phyloP scores from a whole-genome alignment of 2,888 invertebrate species.

The Drosophila meridionalis region DNA sequence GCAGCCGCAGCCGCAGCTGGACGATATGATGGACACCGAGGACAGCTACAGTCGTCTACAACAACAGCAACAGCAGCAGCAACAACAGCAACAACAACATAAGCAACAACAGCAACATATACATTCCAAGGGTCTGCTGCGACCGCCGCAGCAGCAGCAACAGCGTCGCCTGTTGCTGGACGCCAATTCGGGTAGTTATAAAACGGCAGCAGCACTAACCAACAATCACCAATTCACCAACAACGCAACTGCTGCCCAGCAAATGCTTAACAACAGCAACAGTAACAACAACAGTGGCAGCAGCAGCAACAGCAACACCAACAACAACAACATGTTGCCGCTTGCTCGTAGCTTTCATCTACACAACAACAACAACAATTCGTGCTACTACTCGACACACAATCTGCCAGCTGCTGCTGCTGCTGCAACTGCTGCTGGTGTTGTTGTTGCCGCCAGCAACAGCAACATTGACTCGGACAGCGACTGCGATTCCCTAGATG shows the following conservation, averaged over 20 bases:
- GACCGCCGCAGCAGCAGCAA: slow-evolving; percentile 68
- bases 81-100: slow-evolving; percentile 54
- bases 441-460: slow-evolving; percentile 31
- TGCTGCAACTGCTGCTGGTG: slow-evolving; percentile 29
- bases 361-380: slow-evolving; percentile 56
- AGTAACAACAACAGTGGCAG: slow-evolving; percentile 1
- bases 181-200: slow-evolving; percentile 84
- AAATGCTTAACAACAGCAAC: slow-evolving; percentile 33
- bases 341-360: slow-evolving; percentile 44
- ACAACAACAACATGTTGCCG: slow-evolving; percentile 31
- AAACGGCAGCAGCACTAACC: slow-evolving; percentile 47
- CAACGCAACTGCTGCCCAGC: slow-evolving; percentile 35
- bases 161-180: slow-evolving; percentile 82
- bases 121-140: slow-evolving; percentile 71
- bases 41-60: slow-evolving; percentile 60
- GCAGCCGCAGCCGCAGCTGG: slow-evolving; percentile 37
- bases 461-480: slow-evolving; percentile 32
- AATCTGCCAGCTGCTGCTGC: slow-evolving; percentile 64
- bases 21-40: slow-evolving; percentile 82
- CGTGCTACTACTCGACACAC: slow-evolving; percentile 77
- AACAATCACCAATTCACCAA: slow-evolving; percentile 57
- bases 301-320: slow-evolving; percentile 24
- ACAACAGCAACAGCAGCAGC: slow-evolving; percentile 27
- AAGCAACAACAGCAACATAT: slow-evolving; percentile 64
- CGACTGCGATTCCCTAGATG: slow-evolving; percentile 59